These are phyloP conservation scores for Schizaphis graminum DNA, from an alignment of 2,888 invertebrate genomes.

Conservation along the genomic window DNA sequence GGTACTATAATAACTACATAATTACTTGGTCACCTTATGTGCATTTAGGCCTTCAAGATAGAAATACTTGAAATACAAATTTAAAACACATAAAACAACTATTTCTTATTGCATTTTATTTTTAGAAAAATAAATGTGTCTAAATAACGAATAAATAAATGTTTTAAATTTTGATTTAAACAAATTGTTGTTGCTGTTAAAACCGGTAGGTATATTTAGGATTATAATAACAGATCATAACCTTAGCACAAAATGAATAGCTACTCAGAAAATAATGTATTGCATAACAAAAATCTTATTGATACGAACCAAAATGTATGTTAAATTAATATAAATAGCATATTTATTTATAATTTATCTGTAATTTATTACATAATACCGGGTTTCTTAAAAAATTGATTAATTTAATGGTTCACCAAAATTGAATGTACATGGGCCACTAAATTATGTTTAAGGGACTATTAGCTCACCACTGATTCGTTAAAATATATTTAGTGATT, in stretches of 20 bases:
- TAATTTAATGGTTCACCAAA: background rate
- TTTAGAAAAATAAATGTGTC: background rate
- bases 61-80: background rate
- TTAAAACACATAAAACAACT: background rate
- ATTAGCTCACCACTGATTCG: background rate
- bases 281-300: background rate
- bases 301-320: background rate
- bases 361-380: background rate
- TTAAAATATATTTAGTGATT: background rate
- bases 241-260: background rate
- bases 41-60: background rate
- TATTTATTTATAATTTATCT: background rate
- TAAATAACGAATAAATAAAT: background rate
- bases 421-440: background rate
- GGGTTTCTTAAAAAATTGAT: background rate
- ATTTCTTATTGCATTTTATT: background rate
- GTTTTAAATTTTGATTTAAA: background rate
- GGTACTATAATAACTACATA: conserved; percentile 2
- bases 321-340: background rate
- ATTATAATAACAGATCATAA: background rate
- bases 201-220: background rate
- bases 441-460: background rate
- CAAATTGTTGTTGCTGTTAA: background rate
- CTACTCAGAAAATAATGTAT: background rate
- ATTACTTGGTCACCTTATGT: conserved; percentile 12